Evolutionary conservation across 2,797 vertebrate species (phyloP).

Genomic region (Enteromius afrohamiltoni): DNA sequence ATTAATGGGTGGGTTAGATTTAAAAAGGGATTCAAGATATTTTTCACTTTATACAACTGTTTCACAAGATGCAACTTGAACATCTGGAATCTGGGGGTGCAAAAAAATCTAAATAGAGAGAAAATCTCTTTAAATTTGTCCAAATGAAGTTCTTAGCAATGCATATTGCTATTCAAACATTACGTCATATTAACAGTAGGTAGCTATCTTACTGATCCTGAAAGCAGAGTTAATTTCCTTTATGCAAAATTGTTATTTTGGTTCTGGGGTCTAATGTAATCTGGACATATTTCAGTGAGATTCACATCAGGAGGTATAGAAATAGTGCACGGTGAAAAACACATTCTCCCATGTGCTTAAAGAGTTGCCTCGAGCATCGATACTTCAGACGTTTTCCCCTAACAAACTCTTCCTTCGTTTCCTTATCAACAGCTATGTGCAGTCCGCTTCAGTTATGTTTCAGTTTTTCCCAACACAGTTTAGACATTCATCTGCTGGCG

Average conservation of each 20-base stretch:
- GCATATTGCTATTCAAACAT: no score
- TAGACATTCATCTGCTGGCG: conserved; percentile 21
- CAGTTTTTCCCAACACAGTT: background rate
- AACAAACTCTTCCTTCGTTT: conserved; percentile 14
- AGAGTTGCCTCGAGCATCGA: background rate
- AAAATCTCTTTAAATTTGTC: no score
- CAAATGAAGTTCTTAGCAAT: no score
- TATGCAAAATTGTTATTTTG: background rate
- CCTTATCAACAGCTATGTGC: conserved; percentile 37
- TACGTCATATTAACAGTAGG: no score
- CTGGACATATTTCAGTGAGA: background rate
- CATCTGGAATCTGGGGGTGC: no score
- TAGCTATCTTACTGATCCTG: background rate
- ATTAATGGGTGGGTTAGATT: background rate
- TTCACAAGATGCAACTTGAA: no score
- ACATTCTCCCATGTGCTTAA: background rate
- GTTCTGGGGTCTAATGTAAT: background rate
- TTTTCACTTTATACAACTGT: background rate
- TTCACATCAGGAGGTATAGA: background rate
- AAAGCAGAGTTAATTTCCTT: background rate
- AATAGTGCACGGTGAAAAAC: background rate
- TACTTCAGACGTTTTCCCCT: background rate
- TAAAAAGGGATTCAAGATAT: no score
- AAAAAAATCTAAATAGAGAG: no score
- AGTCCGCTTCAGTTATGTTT: conserved; percentile 16